These are phyloP conservation scores for Batillaria attramentaria DNA, from an alignment of 1,140 invertebrate genomes.

Conservation along the genomic window DNA sequence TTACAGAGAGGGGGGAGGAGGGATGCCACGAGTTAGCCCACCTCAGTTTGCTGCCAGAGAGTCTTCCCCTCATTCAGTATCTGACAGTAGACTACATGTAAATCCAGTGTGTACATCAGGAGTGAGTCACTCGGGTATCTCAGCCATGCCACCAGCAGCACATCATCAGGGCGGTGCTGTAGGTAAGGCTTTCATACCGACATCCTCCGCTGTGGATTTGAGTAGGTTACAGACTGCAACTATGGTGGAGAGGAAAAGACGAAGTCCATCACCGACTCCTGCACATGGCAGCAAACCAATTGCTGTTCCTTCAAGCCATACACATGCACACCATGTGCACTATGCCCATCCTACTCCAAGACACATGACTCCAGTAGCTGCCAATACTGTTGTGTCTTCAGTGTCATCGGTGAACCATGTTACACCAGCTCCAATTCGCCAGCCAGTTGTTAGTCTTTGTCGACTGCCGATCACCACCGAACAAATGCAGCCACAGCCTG, in stretches of 20 bases:
- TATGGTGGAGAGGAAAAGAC: background rate
- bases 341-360: background rate
- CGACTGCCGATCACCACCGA: background rate
- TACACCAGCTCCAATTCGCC: background rate
- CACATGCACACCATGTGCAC: conserved; percentile 14
- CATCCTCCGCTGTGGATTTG: background rate
- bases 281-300: conserved; percentile 17
- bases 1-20: no score
- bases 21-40: no score
- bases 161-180: background rate
- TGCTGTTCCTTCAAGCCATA: conserved; percentile 20
- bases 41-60: no score
- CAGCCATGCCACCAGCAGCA: background rate
- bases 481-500: background rate
- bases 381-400: background rate
- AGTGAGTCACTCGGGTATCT: no score
- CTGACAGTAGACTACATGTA: no score
- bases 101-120: no score
- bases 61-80: no score
- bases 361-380: background rate
- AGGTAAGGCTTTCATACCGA: background rate
- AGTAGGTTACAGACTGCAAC: background rate
- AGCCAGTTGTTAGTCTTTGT: conserved; percentile 5
- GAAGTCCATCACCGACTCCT: background rate
- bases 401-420: background rate